Evolutionary conservation across 1,140 invertebrate genomes (phyloP), one percentile per base, ranked within the genome.

Genomic region (Rhizoglyphus robini): DNA sequence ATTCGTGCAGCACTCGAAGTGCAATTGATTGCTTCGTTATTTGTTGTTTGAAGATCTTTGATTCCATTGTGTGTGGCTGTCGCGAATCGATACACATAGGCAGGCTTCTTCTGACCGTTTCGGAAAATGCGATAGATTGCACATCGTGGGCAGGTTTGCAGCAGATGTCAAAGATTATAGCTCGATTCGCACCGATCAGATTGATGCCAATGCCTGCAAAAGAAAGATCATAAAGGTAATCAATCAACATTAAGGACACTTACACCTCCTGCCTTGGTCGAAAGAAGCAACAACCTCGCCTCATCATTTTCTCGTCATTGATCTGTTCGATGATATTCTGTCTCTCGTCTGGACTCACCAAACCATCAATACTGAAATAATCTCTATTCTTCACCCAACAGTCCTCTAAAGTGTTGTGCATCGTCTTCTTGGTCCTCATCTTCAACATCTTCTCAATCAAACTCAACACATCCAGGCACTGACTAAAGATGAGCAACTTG

Each of bases 91-190:
- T 99, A 99, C 3, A 98, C 90, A 75, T 88, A 96, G 71, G 91
- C 95, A 0, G 85, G 87, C 74, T 96, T 97, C 68, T 83, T 81
- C 76, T 99, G 95, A 0, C 95, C 94, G 75, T 96, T 97, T 75
- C 92, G 82, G 75, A 97, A 99, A 38, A 99, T 92, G 71, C 96
- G 79, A 76, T 95, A 99, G 95, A 94, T 69, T 99, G 95, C 1
- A 93, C 96, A 74, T 99, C 95, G 75, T 98, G 94, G 73, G 95
- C 97, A n/a, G 96, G 96, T 79, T 99, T 99, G 93, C 95, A 99
- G 3, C 90, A 96, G 38, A 94, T 94, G 79, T 99, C 96, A 72
- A 98, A 88, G 32, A 99, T 92, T 25, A 99, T 87, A 0, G 97
- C 95, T 57, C 96, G 79, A 79, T 96, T 98, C 0, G 96, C 96